Evolutionary conservation across 2,797 vertebrate genomes (phyloP).

Genomic region (Gambelia wislizenii): DNA sequence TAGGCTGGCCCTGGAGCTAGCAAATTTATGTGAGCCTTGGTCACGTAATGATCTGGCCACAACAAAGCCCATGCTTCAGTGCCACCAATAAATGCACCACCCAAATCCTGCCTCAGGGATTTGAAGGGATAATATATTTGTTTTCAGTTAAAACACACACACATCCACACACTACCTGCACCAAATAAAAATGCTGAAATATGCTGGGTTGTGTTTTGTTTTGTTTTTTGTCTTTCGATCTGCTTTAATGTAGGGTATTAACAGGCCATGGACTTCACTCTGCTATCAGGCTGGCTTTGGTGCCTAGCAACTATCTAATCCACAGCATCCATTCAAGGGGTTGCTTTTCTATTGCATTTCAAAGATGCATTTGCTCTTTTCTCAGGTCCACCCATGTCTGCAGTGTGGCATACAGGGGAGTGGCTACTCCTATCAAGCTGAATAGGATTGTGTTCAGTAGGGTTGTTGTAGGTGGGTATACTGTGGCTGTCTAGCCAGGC

Average conservation of each 20-base stretch:
- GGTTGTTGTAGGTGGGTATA: too few relatives aligned
- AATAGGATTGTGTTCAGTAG: not conserved
- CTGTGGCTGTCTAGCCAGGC: not conserved
- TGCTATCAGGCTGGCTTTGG: slow-evolving; percentile 46
- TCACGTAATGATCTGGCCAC: not conserved
- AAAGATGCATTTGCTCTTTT: slow-evolving; percentile 28
- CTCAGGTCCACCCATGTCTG: slow-evolving; percentile 1
- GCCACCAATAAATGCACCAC: not conserved
- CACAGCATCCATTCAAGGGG: not conserved
- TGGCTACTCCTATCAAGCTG: not conserved
- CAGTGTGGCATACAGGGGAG: not conserved
- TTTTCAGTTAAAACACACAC: slow-evolving; percentile 7
- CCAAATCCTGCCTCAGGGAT: not conserved
- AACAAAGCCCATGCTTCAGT: not conserved
- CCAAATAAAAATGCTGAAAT: slow-evolving; percentile 19
- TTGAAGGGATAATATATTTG: slow-evolving; percentile 4
- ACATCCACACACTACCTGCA: not conserved
- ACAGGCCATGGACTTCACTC: slow-evolving; percentile 31
- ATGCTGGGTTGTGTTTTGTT: too few relatives aligned
- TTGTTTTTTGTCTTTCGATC: not conserved
- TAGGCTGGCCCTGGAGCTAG: not conserved
- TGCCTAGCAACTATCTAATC: slow-evolving; percentile 44
- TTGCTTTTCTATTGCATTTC: not conserved
- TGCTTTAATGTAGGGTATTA: slow-evolving; percentile 34
- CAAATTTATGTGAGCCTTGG: not conserved